phyloP scores from a whole-genome alignment of 2,113 vertebrate genomes.

The Pollachius pollachius region DNA sequence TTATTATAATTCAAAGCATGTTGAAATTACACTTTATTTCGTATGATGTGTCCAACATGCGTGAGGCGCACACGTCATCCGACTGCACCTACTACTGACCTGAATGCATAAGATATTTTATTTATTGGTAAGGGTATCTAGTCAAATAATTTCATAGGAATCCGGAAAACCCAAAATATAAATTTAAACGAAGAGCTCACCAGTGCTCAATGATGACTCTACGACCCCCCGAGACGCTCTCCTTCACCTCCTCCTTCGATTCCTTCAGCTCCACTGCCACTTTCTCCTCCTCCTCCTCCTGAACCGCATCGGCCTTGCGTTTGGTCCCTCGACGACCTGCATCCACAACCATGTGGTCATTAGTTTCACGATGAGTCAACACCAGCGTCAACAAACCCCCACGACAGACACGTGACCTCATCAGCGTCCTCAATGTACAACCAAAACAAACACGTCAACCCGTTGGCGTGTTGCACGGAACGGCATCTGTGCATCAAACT shows the following conservation, averaged over 20 bases:
- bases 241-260: slow-evolving; percentile 16
- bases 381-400: neutral
- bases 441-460: no score
- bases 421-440: no score
- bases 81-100: no score
- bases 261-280: slow-evolving; percentile 31
- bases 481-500: no score
- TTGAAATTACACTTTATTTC: no score
- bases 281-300: slow-evolving; percentile 27
- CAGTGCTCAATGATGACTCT: slow-evolving; percentile 87
- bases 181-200: slow-evolving; percentile 53
- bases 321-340: slow-evolving; percentile 64
- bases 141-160: neutral
- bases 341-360: neutral
- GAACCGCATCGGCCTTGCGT: slow-evolving; percentile 54
- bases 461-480: no score
- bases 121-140: neutral
- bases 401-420: neutral
- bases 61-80: no score
- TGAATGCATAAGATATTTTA: neutral
- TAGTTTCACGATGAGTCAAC: neutral
- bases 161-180: neutral
- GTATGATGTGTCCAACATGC: no score
- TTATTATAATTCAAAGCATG: no score
- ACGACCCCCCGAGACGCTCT: slow-evolving; percentile 25